Percentiles rank a stretch among this genome's conserved stretches.
These are phyloP conservation scores for Parthenolecanium corni DNA, from an alignment of 2,888 invertebrate species.

Conservation along the genomic window DNA sequence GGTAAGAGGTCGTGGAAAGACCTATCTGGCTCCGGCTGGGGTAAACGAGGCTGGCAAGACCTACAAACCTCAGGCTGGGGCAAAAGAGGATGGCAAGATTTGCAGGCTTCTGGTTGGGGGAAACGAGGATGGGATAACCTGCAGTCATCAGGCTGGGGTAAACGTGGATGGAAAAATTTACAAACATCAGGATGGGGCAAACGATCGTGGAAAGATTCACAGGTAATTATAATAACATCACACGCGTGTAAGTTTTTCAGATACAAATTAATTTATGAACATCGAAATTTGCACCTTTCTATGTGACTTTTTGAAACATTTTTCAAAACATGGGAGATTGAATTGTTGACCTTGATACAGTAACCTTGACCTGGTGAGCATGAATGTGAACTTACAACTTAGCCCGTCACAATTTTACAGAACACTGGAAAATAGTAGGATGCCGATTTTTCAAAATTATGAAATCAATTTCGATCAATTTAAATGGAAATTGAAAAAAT, in stretches of 20 bases:
- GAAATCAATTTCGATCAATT: too few relatives aligned
- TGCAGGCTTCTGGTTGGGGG: constrained; percentile 46
- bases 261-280: too few relatives aligned
- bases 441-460: too few relatives aligned
- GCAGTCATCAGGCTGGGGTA: constrained; percentile 45
- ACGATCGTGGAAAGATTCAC: constrained; percentile 48
- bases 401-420: too few relatives aligned
- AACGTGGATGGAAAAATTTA: constrained; percentile 49
- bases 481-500: too few relatives aligned
- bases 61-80: constrained; percentile 46
- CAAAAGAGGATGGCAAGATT: constrained; percentile 48
- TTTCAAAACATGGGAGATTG: too few relatives aligned
- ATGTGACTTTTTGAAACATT: too few relatives aligned
- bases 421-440: too few relatives aligned
- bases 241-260: not conserved
- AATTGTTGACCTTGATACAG: too few relatives aligned
- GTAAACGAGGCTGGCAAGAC: constrained; percentile 44
- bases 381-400: too few relatives aligned
- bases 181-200: constrained; percentile 45
- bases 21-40: constrained; percentile 37
- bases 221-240: constrained; percentile 36
- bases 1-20: constrained; percentile 53
- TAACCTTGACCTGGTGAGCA: too few relatives aligned
- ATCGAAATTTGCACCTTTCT: too few relatives aligned
- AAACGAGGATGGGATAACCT: constrained; percentile 47